These are phyloP conservation scores for Umimayanthus kanabou DNA, from an alignment of 92 coral and sea anemone species.

Conservation along the genomic window DNA sequence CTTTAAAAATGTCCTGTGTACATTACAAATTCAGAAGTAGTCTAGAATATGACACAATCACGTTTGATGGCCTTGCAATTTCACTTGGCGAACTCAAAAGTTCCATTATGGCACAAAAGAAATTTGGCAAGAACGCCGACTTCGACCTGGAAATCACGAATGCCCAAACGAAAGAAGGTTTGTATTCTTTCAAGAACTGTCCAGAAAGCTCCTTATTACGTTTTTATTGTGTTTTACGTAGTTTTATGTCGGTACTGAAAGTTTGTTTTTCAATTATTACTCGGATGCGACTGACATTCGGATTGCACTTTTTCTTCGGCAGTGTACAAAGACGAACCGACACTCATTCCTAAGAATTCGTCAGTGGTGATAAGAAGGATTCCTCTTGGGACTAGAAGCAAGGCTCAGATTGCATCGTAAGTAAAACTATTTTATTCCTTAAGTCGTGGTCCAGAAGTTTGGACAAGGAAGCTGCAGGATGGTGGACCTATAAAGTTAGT, in stretches of 20 bases:
- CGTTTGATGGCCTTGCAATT: conserved; percentile 95
- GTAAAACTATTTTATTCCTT: conserved; percentile 24
- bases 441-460: background rate
- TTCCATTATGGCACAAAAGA: conserved; percentile 93
- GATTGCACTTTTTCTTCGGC: background rate
- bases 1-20: conserved; percentile 83
- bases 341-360: conserved; percentile 95
- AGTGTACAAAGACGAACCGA: conserved; percentile 93
- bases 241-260: background rate
- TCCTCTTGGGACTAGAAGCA: conserved; percentile 86
- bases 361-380: conserved; percentile 96
- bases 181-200: background rate
- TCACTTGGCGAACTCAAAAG: conserved; percentile 95
- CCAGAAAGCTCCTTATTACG: background rate
- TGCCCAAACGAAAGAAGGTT: conserved; percentile 98
- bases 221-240: background rate
- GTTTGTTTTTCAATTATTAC: background rate
- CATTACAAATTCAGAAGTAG: conserved; percentile 98
- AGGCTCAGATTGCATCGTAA: conserved; percentile 97
- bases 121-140: conserved; percentile 85
- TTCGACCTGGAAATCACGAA: conserved; percentile 96
- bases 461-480: background rate
- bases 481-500: too few relatives aligned
- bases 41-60: conserved; percentile 94
- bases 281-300: background rate